phyloP scores from a whole-genome alignment of 2,888 invertebrate genomes.

The Aquatica leii region DNA sequence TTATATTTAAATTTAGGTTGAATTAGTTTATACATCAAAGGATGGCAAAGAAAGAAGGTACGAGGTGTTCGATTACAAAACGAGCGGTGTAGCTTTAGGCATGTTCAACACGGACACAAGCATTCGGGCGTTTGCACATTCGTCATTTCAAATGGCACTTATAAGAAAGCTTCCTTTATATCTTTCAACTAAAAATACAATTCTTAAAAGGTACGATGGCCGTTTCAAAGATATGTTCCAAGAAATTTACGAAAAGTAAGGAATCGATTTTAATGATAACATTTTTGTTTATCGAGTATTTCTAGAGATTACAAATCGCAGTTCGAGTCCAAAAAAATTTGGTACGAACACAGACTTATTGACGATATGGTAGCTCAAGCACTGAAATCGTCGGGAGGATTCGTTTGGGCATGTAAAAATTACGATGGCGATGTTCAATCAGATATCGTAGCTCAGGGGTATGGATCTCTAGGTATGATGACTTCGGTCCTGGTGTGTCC shows the following conservation, averaged over 20 bases:
- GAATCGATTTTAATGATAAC: slow-evolving; percentile 18
- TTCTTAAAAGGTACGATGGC: slow-evolving; percentile 88
- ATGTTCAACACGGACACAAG: slow-evolving; percentile 94
- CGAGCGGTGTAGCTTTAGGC: slow-evolving; percentile 79
- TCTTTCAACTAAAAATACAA: slow-evolving; percentile 90
- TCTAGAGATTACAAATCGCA: slow-evolving; percentile 74
- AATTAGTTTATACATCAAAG: slow-evolving; percentile 74
- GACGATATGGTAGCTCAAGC: slow-evolving; percentile 93
- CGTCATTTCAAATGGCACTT: slow-evolving; percentile 87
- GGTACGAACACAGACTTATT: slow-evolving; percentile 91
- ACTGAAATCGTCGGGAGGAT: slow-evolving; percentile 83
- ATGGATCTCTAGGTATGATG: slow-evolving; percentile 90
- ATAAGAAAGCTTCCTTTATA: slow-evolving; percentile 90
- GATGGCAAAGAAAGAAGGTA: slow-evolving; percentile 67
- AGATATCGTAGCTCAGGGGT: slow-evolving; percentile 82
- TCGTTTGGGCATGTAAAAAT: slow-evolving; percentile 94
- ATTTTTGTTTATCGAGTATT: slow-evolving; percentile 12
- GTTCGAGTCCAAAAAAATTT: slow-evolving; percentile 80
- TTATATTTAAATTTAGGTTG: too few species aligned
- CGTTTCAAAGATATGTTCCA: slow-evolving; percentile 93
- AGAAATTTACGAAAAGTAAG: slow-evolving; percentile 83
- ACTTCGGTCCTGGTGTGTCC: slow-evolving; percentile 90
- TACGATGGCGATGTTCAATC: slow-evolving; percentile 94
- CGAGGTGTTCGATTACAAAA: slow-evolving; percentile 76
- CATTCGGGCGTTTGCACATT: slow-evolving; percentile 83